Evolutionary conservation across 2,797 vertebrate species (phyloP).

Genomic region (Esox lucius): DNA sequence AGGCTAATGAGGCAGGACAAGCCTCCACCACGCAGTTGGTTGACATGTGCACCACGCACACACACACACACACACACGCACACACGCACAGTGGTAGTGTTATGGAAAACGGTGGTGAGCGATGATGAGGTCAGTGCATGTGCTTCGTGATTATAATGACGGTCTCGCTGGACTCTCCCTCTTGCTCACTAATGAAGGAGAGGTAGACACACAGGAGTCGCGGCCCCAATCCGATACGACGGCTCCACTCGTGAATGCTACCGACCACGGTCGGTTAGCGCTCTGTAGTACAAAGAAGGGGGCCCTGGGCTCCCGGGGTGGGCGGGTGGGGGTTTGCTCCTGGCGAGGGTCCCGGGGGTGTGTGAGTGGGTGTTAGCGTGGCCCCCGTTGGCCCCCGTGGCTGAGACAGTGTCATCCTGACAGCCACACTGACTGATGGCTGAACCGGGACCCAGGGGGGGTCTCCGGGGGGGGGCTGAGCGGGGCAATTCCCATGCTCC

Average conservation of each 20-base stretch:
- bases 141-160: constrained; percentile 6
- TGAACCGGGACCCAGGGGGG: constrained; percentile 31
- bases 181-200: not conserved
- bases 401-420: constrained; percentile 40
- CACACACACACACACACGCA: constrained; percentile 27
- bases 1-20: constrained; percentile 42
- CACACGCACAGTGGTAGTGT: constrained; percentile 22
- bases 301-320: not conserved
- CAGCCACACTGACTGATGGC: constrained; percentile 58
- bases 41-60: constrained; percentile 35
- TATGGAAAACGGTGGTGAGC: constrained; percentile 46
- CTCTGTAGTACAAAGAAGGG: not conserved
- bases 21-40: constrained; percentile 42
- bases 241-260: constrained; percentile 15
- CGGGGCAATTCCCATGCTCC: constrained; percentile 79
- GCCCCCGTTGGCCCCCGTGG: constrained; percentile 12
- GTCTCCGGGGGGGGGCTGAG: not conserved
- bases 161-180: not conserved
- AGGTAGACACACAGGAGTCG: not conserved
- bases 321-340: constrained; percentile 14
- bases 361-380: constrained; percentile 28
- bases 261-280: not conserved
- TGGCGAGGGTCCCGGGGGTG: constrained; percentile 10
- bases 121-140: constrained; percentile 43
- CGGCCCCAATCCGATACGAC: not conserved